Conservation (phyloP, 1,140 invertebrate species). For the Monochamus saltuarius region DNA sequence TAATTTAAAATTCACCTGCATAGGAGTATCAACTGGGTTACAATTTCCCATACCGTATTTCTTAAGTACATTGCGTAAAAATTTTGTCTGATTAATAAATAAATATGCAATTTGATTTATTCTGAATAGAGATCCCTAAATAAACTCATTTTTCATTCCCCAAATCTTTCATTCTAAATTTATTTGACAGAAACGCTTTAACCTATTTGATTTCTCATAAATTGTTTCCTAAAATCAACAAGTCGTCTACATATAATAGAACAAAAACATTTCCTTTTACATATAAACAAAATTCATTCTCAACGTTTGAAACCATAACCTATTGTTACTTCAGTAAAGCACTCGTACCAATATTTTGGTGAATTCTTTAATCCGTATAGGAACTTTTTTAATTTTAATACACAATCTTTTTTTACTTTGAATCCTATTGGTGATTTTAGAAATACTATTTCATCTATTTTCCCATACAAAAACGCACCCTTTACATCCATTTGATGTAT, state of each 20-base stretch:
- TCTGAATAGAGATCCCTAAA: constrained; percentile 21
- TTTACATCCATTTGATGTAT: constrained; percentile 51
- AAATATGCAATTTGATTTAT: not conserved
- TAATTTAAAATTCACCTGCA: no score
- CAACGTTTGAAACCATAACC: not conserved
- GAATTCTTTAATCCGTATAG: constrained; percentile 3
- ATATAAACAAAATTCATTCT: constrained; percentile 44
- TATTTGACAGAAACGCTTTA: constrained; percentile 21
- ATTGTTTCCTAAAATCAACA: constrained; percentile 37
- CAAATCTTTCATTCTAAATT: constrained; percentile 38
- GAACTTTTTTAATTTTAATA: constrained; percentile 33
- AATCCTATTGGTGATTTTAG: constrained; percentile 46
- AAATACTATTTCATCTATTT: constrained; percentile 47
- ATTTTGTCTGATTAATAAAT: no score
- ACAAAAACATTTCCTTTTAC: constrained; percentile 32
- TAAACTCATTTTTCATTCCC: constrained; percentile 24
- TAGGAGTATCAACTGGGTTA: no score
- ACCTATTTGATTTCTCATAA: constrained; percentile 18
- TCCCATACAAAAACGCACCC: constrained; percentile 50
- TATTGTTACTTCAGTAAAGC: constrained; percentile 27
- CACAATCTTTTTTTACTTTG: constrained; percentile 26
- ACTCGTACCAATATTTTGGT: constrained; percentile 1
- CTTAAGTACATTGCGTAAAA: no score
- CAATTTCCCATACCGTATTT: no score
- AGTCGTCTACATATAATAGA: constrained; percentile 43